Conservation (phyloP, 2,113 vertebrate genomes). For the Spilogale gracilis region DNA sequence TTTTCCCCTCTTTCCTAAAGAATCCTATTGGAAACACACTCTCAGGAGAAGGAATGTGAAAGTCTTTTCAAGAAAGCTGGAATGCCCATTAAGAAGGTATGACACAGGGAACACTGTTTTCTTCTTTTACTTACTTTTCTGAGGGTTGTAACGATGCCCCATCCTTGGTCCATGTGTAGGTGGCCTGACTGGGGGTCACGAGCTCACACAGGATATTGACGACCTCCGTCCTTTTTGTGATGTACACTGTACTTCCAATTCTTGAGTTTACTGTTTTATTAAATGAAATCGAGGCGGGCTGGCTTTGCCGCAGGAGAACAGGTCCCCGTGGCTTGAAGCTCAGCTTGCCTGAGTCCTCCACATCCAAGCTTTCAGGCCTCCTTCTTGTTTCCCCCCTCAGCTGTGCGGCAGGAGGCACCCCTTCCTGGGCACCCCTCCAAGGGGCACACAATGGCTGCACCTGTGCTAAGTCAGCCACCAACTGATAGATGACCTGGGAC, state of each 20-base stretch:
- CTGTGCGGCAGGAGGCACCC: conserved; percentile 69
- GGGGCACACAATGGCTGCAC: conserved; percentile 73
- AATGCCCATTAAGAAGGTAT: conserved; percentile 11
- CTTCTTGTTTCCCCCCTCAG: conserved; percentile 83
- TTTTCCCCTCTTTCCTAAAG: background rate
- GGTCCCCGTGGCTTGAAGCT: conserved; percentile 82
- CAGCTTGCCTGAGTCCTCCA: conserved; percentile 75
- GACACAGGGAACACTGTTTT: background rate
- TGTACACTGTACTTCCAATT: conserved; percentile 89
- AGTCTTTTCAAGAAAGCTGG: background rate
- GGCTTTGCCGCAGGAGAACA: conserved; percentile 87
- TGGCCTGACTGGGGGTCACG: conserved; percentile 81
- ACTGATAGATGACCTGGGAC: conserved; percentile 90
- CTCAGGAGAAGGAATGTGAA: conserved; percentile 72
- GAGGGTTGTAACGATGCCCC: conserved; percentile 87
- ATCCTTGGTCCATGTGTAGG: conserved; percentile 93
- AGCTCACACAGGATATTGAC: conserved; percentile 90
- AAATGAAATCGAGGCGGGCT: conserved; percentile 85
- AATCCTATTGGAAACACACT: background rate
- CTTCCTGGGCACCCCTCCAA: conserved; percentile 81
- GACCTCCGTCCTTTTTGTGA: conserved; percentile 89
- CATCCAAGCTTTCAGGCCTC: conserved; percentile 78
- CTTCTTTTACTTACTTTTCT: conserved; percentile 88
- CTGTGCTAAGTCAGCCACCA: conserved; percentile 88
- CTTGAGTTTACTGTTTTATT: conserved; percentile 90